Evolutionary conservation across 35 echinoderm and acorn worm genomes (phyloP).

Genomic region (Amphiura filiformis): DNA sequence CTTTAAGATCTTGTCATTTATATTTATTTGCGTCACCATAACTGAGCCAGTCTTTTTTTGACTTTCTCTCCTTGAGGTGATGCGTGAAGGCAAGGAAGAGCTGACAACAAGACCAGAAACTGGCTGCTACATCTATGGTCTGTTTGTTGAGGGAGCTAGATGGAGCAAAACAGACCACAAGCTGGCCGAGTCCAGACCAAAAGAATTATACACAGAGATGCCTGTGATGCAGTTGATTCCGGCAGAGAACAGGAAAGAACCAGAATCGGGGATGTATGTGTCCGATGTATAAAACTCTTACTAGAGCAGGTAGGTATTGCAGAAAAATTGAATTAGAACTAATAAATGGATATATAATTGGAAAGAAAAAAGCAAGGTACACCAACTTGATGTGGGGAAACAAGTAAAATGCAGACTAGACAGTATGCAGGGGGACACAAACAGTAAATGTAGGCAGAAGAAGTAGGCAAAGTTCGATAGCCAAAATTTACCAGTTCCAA

Average conservation of each 20-base stretch:
- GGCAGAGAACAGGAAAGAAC: constrained; percentile 64
- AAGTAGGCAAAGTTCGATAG: too few relatives aligned
- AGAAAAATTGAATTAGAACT: not conserved
- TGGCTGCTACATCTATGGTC: constrained; percentile 84
- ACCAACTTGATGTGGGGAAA: too few relatives aligned
- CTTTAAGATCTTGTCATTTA: too few relatives aligned
- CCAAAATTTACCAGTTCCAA: too few relatives aligned
- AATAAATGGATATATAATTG: not conserved
- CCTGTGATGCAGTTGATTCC: constrained; percentile 91
- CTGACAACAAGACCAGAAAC: constrained; percentile 76
- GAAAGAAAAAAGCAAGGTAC: not conserved
- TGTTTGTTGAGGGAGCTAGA: constrained; percentile 87
- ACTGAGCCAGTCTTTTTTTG: too few relatives aligned
- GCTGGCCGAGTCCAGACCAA: constrained; percentile 85
- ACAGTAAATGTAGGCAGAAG: too few relatives aligned
- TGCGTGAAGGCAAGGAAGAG: constrained; percentile 60
- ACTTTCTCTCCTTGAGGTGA: too few relatives aligned
- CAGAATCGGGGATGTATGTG: constrained; percentile 80
- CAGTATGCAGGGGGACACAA: too few relatives aligned
- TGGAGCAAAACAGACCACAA: constrained; percentile 61
- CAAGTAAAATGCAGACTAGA: too few relatives aligned
- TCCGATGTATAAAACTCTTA: constrained; percentile 95
- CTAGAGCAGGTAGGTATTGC: constrained; percentile 99
- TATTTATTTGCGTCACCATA: too few relatives aligned
- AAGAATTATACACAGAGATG: constrained; percentile 97